Evolutionary conservation across 2,113 vertebrate genomes (phyloP).

Genomic region (Nyctibius bracteatus): DNA sequence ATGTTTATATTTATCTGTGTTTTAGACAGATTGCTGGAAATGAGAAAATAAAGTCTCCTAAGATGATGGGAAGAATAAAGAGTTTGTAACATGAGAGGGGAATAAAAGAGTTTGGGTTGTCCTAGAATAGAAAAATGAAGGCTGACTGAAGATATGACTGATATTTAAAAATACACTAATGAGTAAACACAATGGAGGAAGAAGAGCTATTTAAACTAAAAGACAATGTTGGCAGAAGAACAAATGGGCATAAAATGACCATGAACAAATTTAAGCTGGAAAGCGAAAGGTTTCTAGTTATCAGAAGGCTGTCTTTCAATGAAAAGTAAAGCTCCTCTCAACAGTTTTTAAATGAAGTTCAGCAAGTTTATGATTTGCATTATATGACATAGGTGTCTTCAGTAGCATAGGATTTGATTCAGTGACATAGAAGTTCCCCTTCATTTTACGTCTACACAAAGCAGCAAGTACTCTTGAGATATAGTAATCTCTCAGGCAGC

Average conservation of each 20-base stretch:
- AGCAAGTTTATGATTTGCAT: background rate
- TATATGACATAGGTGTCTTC: background rate
- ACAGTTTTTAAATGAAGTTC: background rate
- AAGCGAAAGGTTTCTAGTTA: background rate
- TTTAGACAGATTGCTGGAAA: background rate
- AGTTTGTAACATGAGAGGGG: background rate
- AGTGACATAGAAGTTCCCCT: background rate
- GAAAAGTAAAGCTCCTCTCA: background rate
- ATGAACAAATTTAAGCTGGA: conserved; percentile 49
- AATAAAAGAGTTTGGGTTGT: background rate
- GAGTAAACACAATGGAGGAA: conserved; percentile 56
- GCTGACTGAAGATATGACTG: conserved; percentile 28
- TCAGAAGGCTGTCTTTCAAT: conserved; percentile 14
- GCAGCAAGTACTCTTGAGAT: background rate
- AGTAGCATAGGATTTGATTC: background rate
- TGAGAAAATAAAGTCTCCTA: background rate
- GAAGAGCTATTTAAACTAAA: conserved; percentile 66
- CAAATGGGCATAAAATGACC: conserved; percentile 55
- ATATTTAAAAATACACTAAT: conserved; percentile 55
- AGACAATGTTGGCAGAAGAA: conserved; percentile 66
- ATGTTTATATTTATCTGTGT: background rate
- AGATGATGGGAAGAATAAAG: background rate
- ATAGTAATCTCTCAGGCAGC: background rate
- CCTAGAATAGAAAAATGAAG: conserved; percentile 50
- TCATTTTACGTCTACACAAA: background rate